Evolutionary conservation across 1,140 invertebrate species (phyloP).

Genomic region (Zophobas atratus): DNA sequence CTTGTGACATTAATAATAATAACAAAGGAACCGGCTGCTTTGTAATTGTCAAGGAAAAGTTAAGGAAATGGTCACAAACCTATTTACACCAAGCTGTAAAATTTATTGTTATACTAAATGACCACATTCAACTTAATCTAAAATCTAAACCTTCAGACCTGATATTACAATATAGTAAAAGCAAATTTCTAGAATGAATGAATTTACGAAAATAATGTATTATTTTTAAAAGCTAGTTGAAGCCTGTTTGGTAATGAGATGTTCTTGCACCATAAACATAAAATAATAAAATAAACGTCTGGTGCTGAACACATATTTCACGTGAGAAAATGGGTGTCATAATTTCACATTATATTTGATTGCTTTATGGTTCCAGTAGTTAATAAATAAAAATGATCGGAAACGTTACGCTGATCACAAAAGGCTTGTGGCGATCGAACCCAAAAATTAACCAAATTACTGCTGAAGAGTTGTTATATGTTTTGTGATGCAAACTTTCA

Average conservation of each 20-base stretch:
- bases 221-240: too few species aligned
- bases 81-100: too few species aligned
- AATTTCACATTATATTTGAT: constrained; percentile 25
- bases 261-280: too few species aligned
- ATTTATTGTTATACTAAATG: too few species aligned
- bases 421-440: constrained; percentile 28
- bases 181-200: too few species aligned
- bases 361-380: constrained; percentile 25
- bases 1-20: not conserved
- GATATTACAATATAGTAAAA: too few species aligned
- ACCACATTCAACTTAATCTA: too few species aligned
- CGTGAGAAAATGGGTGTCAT: not conserved
- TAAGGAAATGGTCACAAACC: not conserved
- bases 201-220: too few species aligned
- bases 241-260: too few species aligned
- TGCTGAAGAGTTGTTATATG: constrained; percentile 11
- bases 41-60: not conserved
- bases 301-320: too few species aligned
- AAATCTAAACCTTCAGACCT: too few species aligned
- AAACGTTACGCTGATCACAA: constrained; percentile 19
- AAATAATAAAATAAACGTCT: too few species aligned
- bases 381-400: constrained; percentile 33
- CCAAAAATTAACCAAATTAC: constrained; percentile 40
- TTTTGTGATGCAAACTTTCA: constrained; percentile 32
- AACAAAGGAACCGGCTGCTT: not conserved